Evolutionary conservation across 2,113 vertebrate genomes (phyloP), one percentile per base, ranked within the genome.

Genomic region (Argyrosomus japonicus): DNA sequence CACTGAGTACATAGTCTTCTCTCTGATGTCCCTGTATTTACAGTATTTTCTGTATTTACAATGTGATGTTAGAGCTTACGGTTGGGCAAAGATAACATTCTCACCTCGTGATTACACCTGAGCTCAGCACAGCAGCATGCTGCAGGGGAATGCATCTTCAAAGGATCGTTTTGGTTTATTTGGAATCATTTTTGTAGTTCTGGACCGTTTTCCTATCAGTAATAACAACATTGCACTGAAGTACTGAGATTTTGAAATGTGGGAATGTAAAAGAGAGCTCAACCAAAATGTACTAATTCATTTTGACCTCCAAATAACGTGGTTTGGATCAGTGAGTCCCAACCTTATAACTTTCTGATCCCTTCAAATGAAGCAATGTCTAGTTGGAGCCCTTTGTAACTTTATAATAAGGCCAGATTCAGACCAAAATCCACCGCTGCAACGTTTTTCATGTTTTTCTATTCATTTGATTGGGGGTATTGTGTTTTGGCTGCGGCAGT

Each of bases 1-100:
- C 56, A 62, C 65, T 13, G 17, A 68, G 62, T 3, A 50, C 72
- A 43, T 61, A 82, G 48, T 48, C 36, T 21, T 27, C 65, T 29
- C 8, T 78, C 54, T 57, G 15, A 73, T 64, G 70, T 62, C 67
- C 18, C 50, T 61, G 50, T 68, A 0, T 84, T 80, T 76, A 84
- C 74, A 65, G 29, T 18, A n/a, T 60, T 45, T 25, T 27, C 53
- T 53, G 25, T 61, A 40, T 72, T 81, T 69, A 54, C 73, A 69
- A 12, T 53, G 6, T 29, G 25, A 68, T 10, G 45, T 62, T 32
- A n/a, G 71, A 75, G 25, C 27, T 40, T 7, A 64, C 4, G 62
- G 21, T 29, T 48, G 5, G 75, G 3, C 36, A 12, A 25, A 27
- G 8, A 51, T 50, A 68, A 84, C 25, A 62, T 9, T 11, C 29